These are phyloP conservation scores for Aegithalos caudatus DNA, from an alignment of 2,113 vertebrate genomes.

Conservation along the genomic window DNA sequence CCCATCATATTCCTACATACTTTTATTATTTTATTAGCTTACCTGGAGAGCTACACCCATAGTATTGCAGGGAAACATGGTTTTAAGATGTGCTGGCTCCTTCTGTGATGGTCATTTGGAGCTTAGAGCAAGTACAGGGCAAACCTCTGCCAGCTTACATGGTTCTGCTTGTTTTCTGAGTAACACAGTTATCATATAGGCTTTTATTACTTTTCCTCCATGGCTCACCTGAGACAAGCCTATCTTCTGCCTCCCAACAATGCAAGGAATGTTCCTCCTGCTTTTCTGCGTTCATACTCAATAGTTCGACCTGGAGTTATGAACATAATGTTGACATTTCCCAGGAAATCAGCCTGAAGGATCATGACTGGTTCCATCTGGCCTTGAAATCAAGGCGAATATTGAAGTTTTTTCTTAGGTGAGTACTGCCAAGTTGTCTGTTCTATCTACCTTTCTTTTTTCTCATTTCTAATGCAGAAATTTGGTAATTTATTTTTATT, in stretches of 20 bases:
- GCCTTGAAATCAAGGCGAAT: neutral
- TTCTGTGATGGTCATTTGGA: neutral
- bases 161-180: neutral
- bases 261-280: neutral
- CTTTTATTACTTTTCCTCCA: neutral
- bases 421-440: neutral
- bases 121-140: neutral
- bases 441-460: neutral
- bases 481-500: neutral
- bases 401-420: neutral
- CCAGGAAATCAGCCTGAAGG: slow-evolving; percentile 1
- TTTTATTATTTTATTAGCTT: neutral
- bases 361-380: slow-evolving; percentile 2
- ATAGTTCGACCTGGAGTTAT: neutral
- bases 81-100: neutral
- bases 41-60: neutral
- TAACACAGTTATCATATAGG: neutral
- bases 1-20: neutral
- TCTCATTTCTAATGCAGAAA: neutral
- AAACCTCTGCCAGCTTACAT: neutral
- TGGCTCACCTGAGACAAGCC: neutral
- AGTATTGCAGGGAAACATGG: neutral
- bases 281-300: neutral
- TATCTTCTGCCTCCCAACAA: neutral
- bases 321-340: neutral